Evolutionary conservation across 2,888 invertebrate genomes (phyloP), one percentile per base, ranked within the genome.

Genomic region (Diarsia dahlii): DNA sequence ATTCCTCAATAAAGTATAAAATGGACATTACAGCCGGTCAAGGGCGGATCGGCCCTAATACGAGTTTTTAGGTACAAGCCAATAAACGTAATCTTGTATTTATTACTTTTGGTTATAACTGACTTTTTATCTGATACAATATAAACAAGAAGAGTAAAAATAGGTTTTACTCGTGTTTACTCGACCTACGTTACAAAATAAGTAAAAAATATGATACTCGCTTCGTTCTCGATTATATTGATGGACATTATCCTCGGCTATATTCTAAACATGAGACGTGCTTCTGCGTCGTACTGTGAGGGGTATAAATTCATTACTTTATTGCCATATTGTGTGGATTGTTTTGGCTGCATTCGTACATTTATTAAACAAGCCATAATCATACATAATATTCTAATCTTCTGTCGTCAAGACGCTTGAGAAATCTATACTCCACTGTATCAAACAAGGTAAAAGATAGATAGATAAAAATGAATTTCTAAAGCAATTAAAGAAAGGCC

Each of bases 1-100:
- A 84, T 85, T 76, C 78, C 74, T 78, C 76, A 74, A 86, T 86
- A 79, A 81, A 85, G 71, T 81, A 74, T 80, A 58, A 84, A 85
- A 81, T 62, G 39, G 46, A 60, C 71, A 76, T 78, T 70, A 85
- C 73, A 66, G 13, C 70, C 50, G 71, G 66, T 81, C 84, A 84
- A 85, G 84, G 87, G 46, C 77, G 39, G 54, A 50, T 78, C 63
- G 71, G 71, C 63, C 66, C 71, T 84, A 68, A 82, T 66, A 68
- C 54, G 74, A 64, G 54, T 63, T 80, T 79, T 84, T 75, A 71
- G 72, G 69, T 67, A 76, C 63, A 60, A 63, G 73, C 74, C 83
- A 76, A 83, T 83, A 86, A 82, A 75, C n/a, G 64, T 3, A 65
- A 69, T 23, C 62, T 71, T 60, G 46, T 85, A 70, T 84, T 84